A percentile compares a stretch with the other conserved stretches of the same genome.
These are phyloP conservation scores for Actinernus sp. DNA, from an alignment of 92 coral and sea anemone species.

Conservation along the genomic window DNA sequence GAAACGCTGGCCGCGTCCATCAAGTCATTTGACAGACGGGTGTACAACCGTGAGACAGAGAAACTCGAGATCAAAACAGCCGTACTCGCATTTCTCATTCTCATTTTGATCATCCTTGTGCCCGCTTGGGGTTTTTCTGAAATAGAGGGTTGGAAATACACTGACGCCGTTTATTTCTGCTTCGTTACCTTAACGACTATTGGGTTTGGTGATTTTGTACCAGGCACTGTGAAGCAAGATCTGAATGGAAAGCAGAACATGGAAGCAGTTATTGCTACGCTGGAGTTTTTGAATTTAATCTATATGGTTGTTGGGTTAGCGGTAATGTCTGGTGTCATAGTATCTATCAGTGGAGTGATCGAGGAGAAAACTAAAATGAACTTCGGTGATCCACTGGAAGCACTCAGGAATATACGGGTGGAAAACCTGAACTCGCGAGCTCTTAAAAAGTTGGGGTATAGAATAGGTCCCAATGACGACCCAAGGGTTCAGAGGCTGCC, in stretches of 20 bases:
- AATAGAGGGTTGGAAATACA: slow-evolving; percentile 78
- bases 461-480: slow-evolving; percentile 66
- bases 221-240: slow-evolving; percentile 25
- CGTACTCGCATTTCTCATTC: slow-evolving; percentile 75
- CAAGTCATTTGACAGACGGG: slow-evolving; percentile 76
- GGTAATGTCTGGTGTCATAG: slow-evolving; percentile 98
- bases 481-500: slow-evolving; percentile 44
- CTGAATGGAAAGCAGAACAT: not conserved
- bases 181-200: slow-evolving; percentile 92
- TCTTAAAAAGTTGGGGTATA: slow-evolving; percentile 86
- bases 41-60: slow-evolving; percentile 95
- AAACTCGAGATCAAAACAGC: slow-evolving; percentile 96
- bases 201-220: slow-evolving; percentile 98
- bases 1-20: slow-evolving; percentile 68
- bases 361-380: slow-evolving; percentile 94
- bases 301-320: slow-evolving; percentile 98
- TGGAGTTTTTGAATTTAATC: slow-evolving; percentile 88
- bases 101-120: slow-evolving; percentile 72
- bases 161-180: slow-evolving; percentile 90
- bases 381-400: slow-evolving; percentile 89
- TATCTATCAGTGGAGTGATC: slow-evolving; percentile 95
- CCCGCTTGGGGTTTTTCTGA: slow-evolving; percentile 79
- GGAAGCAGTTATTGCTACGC: slow-evolving; percentile 36
- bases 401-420: slow-evolving; percentile 74
- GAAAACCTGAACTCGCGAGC: slow-evolving; percentile 93